phyloP scores from a whole-genome alignment of 92 coral and sea anemone genomes.

The Actinostola sp. region DNA sequence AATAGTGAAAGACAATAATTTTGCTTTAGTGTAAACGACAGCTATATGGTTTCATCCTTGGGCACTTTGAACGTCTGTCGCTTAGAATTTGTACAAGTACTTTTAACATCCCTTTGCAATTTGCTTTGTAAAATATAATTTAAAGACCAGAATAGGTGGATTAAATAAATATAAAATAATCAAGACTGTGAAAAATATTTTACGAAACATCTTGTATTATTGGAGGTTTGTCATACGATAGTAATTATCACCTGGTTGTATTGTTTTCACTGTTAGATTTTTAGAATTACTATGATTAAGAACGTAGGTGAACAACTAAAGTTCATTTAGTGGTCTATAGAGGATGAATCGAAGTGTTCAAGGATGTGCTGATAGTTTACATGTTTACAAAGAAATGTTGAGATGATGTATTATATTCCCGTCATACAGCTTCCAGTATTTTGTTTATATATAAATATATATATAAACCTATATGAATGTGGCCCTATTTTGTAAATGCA shows the following conservation, averaged over 20 bases:
- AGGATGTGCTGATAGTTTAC: conserved; percentile 12
- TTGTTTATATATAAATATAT: conserved; percentile 76
- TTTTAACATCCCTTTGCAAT: neutral
- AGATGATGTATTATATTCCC: conserved; percentile 88
- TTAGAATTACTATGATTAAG: too few relatives aligned
- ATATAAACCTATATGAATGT: conserved; percentile 49
- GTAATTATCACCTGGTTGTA: too few relatives aligned
- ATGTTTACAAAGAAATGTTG: conserved; percentile 13
- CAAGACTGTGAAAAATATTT: neutral
- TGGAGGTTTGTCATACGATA: too few relatives aligned
- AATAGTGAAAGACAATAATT: conserved; percentile 7
- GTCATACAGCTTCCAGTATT: conserved; percentile 89
- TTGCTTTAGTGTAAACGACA: neutral
- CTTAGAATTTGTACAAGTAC: neutral
- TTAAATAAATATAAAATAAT: neutral
- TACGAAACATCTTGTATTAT: conserved; percentile 1
- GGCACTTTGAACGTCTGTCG: neutral
- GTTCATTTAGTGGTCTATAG: too few relatives aligned
- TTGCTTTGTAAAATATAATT: neutral
- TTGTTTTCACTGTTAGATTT: too few relatives aligned
- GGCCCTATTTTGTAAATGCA: conserved; percentile 95
- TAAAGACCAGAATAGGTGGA: neutral
- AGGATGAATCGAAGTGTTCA: conserved; percentile 5
- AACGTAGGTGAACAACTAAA: too few relatives aligned
- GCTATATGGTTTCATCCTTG: conserved; percentile 40